phyloP scores from a whole-genome alignment of 2,797 vertebrate genomes.

The Orientallactaga sibirica region DNA sequence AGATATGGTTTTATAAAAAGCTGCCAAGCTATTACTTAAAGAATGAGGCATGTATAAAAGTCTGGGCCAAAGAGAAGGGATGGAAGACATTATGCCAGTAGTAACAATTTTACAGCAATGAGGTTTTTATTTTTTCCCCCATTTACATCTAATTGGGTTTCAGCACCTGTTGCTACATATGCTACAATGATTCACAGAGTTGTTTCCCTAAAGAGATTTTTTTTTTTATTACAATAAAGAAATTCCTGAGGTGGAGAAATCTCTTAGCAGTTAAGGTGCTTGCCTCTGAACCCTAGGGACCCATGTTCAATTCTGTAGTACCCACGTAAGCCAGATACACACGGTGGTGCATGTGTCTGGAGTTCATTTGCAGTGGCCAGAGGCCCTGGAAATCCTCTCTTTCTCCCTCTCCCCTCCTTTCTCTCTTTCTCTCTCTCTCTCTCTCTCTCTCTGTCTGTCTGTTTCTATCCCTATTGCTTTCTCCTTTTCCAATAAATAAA shows the following conservation, averaged over 20 bases:
- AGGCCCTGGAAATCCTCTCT: too few relatives aligned
- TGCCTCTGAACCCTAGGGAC: too few relatives aligned
- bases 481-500: too few relatives aligned
- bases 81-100: slow-evolving; percentile 34
- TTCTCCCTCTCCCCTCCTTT: too few relatives aligned
- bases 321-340: too few relatives aligned
- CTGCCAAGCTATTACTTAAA: neutral
- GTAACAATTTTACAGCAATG: slow-evolving; percentile 30
- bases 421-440: too few relatives aligned
- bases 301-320: too few relatives aligned
- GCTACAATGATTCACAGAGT: neutral
- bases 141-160: slow-evolving; percentile 30
- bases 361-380: too few relatives aligned
- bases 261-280: too few relatives aligned
- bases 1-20: neutral
- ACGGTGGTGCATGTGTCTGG: too few relatives aligned
- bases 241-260: neutral
- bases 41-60: neutral
- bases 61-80: neutral
- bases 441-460: too few relatives aligned
- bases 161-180: slow-evolving; percentile 55
- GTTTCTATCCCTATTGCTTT: too few relatives aligned
- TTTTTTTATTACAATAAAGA: slow-evolving; percentile 34
- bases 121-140: slow-evolving; percentile 19
- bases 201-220: neutral